Base-by-base conservation (phyloP, 2,113 vertebrate genomes). In the Origma solitaria region DNA sequence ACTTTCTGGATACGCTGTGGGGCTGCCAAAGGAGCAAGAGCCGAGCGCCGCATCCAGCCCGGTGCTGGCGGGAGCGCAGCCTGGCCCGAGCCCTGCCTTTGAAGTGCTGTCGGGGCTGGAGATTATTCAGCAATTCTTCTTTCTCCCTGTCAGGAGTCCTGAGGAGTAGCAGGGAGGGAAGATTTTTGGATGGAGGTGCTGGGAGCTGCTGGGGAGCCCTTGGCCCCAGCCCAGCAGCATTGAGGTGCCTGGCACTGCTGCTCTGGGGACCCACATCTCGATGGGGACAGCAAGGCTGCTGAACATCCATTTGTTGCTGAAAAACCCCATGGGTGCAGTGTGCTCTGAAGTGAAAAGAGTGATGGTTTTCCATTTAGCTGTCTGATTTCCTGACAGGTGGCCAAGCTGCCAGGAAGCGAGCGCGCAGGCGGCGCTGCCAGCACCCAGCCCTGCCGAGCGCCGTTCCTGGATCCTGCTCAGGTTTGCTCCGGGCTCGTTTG, bases 21-120 rank as follows among this genome's bases (percentile, higher is more conserved):
- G 76, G 68, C 88, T 96, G 93, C 94, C 90, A 93, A 70, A 80
- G 68, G n/a, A 90, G 76, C 27, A 30, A 44, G 94, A 93, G 94
- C 58, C 1, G 42, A 85, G 94, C 0, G 3, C 18, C 0, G 5
- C 81, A 69, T 91, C 66, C 91, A 92, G 81, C 76, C 6, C 13
- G 0, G 86, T 2, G 3, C 92, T 73, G 73, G 62, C 33, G 3
- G 16, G 73, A 92, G 75, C 2, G 0, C 62, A 22, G 86, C 93
- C 84, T 90, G 83, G 89, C 76, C 60, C 2, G 0, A n/a, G 72
- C 79, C 85, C 86, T 77, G 80, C 88, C 82, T 94, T 90, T 90
- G 90, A 96, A 95, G 79, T 84, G n/a, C 91, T 94, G 20, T 76
- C 27, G 0, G 76, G 71, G 64, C 38, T 23, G 31, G 49, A 66